Evolutionary conservation across 2,888 invertebrate genomes (phyloP), one percentile per base, ranked within the genome.

Genomic region (Empis livida): DNA sequence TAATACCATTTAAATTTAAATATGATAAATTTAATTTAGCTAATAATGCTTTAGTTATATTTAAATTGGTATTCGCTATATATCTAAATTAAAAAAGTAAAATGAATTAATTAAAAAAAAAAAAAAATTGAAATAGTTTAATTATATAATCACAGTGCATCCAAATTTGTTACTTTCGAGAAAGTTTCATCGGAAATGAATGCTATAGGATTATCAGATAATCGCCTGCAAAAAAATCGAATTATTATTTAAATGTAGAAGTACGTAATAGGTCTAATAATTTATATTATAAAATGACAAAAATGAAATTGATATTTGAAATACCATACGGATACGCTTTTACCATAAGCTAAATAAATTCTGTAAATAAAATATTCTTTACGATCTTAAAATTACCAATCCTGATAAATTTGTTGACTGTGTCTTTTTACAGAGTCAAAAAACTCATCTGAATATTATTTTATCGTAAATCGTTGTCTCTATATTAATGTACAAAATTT

Each of bases 1-100:
- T 52, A 23, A 80, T 73, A 5, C 72, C 75, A 46, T 75, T 71
- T 23, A 80, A 59, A 54, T 75, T 72, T 38, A 70, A 52, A 50
- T 65, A 67, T 3, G 67, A 64, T 20, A 68, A 56, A 52, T 68
- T 67, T 10, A 67, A 45, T 5, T 56, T 50, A 32, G 56, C 55
- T 43, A 68, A 31, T 14, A 68, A 51, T 3, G 57, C 52, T 14
- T 48, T 49, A n/a, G 56, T 55, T 20, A 68, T 62, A 20, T 51
- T 48, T 11, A 69, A 49, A 2, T 61, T 62, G 53, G 71, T 73
- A n/a, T 66, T 57, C 2, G 69, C 69, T 15, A 73, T 54, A 6
- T 63, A 68, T 40, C 73, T 73, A 54, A 16, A 46, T 51, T 10
- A 30, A 31, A 43, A 44, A 45, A 35, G 42, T 10, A 23, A 42